Evolutionary conservation across 2,797 vertebrate species (phyloP).

Genomic region (Cossypha caffra): DNA sequence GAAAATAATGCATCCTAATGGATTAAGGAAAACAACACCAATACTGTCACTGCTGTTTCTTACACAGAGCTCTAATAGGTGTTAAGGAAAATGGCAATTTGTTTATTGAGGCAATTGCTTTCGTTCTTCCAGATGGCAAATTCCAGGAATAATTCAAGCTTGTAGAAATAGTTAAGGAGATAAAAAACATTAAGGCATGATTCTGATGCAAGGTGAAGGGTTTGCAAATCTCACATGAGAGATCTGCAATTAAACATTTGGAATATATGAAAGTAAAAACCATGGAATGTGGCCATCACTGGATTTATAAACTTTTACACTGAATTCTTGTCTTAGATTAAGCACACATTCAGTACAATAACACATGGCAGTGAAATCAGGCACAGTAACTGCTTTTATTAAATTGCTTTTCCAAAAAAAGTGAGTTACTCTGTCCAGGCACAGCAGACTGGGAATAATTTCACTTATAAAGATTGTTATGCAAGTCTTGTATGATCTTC

Average conservation of each 20-base stretch:
- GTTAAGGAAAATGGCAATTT: neutral
- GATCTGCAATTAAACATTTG: neutral
- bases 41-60: neutral
- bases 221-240: neutral
- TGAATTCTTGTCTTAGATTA: neutral
- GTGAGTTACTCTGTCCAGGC: neutral
- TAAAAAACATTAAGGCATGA: neutral
- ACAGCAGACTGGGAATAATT: neutral
- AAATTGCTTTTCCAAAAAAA: neutral
- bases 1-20: neutral
- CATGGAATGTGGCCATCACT: neutral
- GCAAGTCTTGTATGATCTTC: neutral
- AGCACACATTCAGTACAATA: neutral
- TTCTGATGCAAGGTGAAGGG: neutral
- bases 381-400: neutral
- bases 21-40: neutral
- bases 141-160: neutral
- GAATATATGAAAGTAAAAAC: neutral
- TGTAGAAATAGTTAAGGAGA: neutral
- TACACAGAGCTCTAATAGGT: fast-evolving
- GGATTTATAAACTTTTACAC: neutral
- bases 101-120: neutral
- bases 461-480: neutral
- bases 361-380: neutral
- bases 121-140: neutral